phyloP scores from a whole-genome alignment of 1,140 invertebrate genomes.

The Euglossa dilemma region DNA sequence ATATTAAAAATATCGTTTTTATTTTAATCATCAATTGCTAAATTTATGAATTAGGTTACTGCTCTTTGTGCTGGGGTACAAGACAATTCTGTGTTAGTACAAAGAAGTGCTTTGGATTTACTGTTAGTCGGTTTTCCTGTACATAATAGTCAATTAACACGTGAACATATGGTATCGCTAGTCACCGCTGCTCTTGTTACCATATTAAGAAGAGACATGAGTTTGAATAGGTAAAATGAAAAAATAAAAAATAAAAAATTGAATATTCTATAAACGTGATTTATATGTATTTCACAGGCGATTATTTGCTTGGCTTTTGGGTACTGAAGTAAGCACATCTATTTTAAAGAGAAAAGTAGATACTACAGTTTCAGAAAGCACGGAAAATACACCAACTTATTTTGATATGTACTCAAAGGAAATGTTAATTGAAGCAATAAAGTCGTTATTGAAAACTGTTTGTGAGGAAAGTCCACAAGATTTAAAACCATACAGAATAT shows the following conservation, averaged over 20 bases:
- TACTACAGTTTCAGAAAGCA: slow-evolving; percentile 66
- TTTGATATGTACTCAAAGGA: slow-evolving; percentile 90
- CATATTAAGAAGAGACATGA: slow-evolving; percentile 95
- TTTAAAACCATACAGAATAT: slow-evolving; percentile 91
- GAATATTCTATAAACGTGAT: slow-evolving; percentile 34
- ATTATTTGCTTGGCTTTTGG: slow-evolving; percentile 92
- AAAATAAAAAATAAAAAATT: slow-evolving; percentile 3
- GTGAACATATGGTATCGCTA: slow-evolving; percentile 89
- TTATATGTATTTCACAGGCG: slow-evolving; percentile 82
- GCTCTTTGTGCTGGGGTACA: slow-evolving; percentile 90
- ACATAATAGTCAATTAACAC: slow-evolving; percentile 90
- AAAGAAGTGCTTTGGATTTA: slow-evolving; percentile 93
- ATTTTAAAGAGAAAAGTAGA: slow-evolving; percentile 82
- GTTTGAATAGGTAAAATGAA: slow-evolving; percentile 88
- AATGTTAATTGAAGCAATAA: slow-evolving; percentile 86
- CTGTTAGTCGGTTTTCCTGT: slow-evolving; percentile 93
- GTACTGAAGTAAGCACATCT: slow-evolving; percentile 86
- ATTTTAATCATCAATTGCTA: slow-evolving; percentile 4
- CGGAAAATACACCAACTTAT: slow-evolving; percentile 83
- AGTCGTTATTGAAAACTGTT: slow-evolving; percentile 84
- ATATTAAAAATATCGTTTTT: neutral
- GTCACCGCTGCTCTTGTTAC: slow-evolving; percentile 92
- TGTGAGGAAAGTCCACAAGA: slow-evolving; percentile 85
- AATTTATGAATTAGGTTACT: slow-evolving; percentile 80
- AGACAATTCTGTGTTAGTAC: slow-evolving; percentile 92